Evolutionary conservation across 1,140 invertebrate genomes (phyloP).

Genomic region (Ruditapes philippinarum): DNA sequence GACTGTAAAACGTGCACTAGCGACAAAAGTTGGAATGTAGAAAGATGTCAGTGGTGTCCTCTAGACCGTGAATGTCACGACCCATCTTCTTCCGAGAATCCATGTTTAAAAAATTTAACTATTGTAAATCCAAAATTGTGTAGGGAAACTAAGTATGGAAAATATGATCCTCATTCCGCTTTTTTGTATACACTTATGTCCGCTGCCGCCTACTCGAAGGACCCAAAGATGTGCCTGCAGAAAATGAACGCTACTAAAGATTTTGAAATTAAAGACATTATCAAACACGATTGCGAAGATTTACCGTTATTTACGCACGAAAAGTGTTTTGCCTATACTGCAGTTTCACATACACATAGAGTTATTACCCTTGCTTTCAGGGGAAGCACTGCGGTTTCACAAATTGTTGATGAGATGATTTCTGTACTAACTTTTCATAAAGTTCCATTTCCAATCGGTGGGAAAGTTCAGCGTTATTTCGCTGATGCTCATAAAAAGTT

Average conservation of each 20-base stretch:
- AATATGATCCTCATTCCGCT: not conserved
- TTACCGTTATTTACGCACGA: not conserved
- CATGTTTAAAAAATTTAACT: not conserved
- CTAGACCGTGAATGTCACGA: not conserved
- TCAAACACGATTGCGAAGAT: not conserved
- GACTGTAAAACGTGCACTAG: not conserved
- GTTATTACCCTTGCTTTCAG: not conserved
- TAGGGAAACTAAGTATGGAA: not conserved
- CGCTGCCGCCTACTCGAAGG: conserved; percentile 21
- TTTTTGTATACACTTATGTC: conserved; percentile 9
- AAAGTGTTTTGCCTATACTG: conserved; percentile 19
- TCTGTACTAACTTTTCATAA: not conserved
- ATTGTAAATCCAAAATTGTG: not conserved
- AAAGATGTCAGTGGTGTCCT: not conserved
- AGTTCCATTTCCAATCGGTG: not conserved
- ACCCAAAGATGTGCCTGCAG: not conserved
- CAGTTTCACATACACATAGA: not conserved
- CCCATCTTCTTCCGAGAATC: not conserved
- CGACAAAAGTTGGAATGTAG: not conserved
- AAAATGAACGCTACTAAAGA: not conserved
- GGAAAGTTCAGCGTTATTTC: conserved; percentile 10
- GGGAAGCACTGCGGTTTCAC: not conserved
- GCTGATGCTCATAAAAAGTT: conserved; percentile 18
- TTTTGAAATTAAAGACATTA: not conserved
- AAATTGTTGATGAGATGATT: not conserved